Evolutionary conservation across 2,113 vertebrate species (phyloP).

Genomic region (Nibea albiflora): DNA sequence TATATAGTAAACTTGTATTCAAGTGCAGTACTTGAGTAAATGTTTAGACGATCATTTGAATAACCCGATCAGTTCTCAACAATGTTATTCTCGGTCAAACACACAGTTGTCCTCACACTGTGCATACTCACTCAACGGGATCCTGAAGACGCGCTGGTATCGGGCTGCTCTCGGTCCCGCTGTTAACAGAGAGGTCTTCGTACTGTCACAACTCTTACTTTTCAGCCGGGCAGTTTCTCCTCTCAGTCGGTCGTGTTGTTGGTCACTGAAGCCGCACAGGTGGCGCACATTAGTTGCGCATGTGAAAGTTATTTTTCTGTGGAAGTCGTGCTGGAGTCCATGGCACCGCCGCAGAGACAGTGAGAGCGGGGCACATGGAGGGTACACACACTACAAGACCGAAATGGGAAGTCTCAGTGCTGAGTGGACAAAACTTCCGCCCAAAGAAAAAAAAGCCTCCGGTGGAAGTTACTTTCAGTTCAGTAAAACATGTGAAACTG

Average conservation of each 20-base stretch:
- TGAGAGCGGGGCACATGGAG: neutral
- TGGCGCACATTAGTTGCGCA: neutral
- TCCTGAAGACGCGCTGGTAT: neutral
- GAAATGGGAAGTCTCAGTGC: slow-evolving; percentile 48
- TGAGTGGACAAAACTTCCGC: slow-evolving; percentile 25
- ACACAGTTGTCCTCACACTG: neutral
- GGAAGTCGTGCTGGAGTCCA: neutral
- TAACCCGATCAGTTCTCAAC: neutral
- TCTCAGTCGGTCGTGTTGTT: neutral
- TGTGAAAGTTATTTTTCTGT: neutral
- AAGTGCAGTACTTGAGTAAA: neutral
- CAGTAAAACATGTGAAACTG: neutral
- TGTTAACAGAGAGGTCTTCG: neutral
- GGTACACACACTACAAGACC: neutral
- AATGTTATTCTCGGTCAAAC: neutral
- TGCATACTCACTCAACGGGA: slow-evolving; percentile 23
- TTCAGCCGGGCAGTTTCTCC: neutral
- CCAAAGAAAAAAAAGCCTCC: neutral
- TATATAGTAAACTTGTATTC: neutral
- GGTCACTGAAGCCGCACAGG: too few relatives aligned
- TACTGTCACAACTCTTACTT: neutral
- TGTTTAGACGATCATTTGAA: too few relatives aligned
- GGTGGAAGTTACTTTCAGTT: neutral
- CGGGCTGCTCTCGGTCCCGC: neutral
- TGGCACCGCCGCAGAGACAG: neutral